Base-by-base conservation (phyloP, 2,888 invertebrate genomes). In the Hedychridium roseum region DNA sequence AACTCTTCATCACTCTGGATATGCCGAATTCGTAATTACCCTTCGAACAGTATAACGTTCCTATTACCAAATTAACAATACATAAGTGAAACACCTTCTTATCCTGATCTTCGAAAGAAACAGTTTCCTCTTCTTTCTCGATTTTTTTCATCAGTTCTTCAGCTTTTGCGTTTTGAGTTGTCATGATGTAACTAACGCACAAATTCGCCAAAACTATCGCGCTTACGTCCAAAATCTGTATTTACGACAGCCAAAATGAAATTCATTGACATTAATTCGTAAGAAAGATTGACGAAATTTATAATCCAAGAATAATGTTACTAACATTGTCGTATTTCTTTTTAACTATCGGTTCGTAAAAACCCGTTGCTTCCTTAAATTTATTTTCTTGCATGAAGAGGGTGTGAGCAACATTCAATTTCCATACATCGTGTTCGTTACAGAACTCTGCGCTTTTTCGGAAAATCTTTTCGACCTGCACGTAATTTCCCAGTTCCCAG, bases 11-110 rank as follows among this genome's bases (percentile, higher is more conserved):
- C 0, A 99, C 94, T 53, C 98, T 84, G 0, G 97, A 96, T 66
- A 99, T 92, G 1, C 99, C 99, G 80, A 99, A 99, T 79, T 99
- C 98, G 71, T 96, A 99, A 80, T 99, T 99, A 0, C 97, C 97
- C 80, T 98, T 99, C 1, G 97, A 94, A 75, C 98, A 99, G 78
- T 99, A 99, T 26, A 99, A 81, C 0, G 98, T 99, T 9, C 98
- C 99, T 57, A 99, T 99, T 0, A 99, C 98, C 40, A 99, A 85
- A 80, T 99, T 99, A 2, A 99, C 97, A 55, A 98, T 99, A 75
- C 98, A 99, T 40, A 97, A 83, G 75, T 99, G 99, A 80, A 90
- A 95, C 60, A 91, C 88, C 79, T 98, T 97, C 78, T 92, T 92
- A 35, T 95, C 93, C 0, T 94, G 94, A 64, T 94, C 94, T 73